Evolutionary conservation across 2,888 invertebrate genomes (phyloP).

Genomic region (Oscheius onirici): DNA sequence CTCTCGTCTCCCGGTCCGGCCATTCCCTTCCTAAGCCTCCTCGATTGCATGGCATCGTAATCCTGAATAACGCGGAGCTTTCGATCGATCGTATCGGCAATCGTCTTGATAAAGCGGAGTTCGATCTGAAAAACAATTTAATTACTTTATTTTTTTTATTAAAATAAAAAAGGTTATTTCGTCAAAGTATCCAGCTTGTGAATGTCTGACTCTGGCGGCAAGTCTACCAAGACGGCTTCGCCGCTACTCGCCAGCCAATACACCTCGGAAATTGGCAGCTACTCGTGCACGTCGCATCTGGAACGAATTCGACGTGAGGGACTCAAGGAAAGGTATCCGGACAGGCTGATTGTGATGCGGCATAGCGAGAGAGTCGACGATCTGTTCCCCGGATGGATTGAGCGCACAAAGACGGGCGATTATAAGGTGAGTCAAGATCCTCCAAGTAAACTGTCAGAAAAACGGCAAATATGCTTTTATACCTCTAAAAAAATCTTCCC

Average conservation of each 20-base stretch:
- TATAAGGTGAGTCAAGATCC: no score
- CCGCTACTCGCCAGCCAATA: background rate
- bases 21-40: conserved; percentile 46
- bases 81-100: conserved; percentile 46
- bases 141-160: background rate
- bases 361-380: conserved; percentile 56
- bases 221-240: conserved; percentile 1
- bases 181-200: background rate
- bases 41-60: conserved; percentile 49
- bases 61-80: conserved; percentile 47
- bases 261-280: conserved; percentile 10
- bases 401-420: background rate
- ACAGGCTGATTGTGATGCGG: conserved; percentile 71
- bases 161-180: background rate
- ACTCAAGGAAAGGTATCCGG: conserved; percentile 76
- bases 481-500: no score
- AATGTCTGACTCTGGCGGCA: background rate
- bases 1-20: conserved; percentile 34
- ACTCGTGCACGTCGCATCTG: conserved; percentile 1
- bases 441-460: no score
- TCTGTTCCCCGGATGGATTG: conserved; percentile 47
- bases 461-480: no score
- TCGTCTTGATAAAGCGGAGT: conserved; percentile 71
- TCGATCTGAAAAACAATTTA: conserved; percentile 77
- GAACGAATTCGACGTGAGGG: background rate